phyloP scores from a whole-genome alignment of 2,888 invertebrate species.

The Amblyjoppa proteus region DNA sequence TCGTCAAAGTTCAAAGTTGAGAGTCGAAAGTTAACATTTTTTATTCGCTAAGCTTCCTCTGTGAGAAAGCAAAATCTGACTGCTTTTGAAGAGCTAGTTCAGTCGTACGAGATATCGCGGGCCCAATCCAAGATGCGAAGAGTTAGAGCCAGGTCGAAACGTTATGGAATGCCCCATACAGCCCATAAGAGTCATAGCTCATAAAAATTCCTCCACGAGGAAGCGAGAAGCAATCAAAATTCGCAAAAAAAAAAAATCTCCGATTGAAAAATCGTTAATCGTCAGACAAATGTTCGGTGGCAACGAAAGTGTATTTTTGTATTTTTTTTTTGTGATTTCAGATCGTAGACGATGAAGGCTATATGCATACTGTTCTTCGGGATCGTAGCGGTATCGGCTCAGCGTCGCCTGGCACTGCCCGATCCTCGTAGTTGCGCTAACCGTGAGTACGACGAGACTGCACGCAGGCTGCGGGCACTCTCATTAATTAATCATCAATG shows the following conservation, averaged over 20 bases:
- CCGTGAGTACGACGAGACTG: slow-evolving; percentile 88
- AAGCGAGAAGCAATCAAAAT: too few species aligned
- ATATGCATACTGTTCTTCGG: slow-evolving; percentile 88
- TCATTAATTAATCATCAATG: slow-evolving; percentile 25
- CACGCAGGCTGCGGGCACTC: background rate
- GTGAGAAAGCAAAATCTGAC: too few species aligned
- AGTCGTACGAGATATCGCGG: too few species aligned
- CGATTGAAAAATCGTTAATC: background rate
- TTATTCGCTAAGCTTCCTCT: too few species aligned
- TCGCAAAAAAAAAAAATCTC: background rate
- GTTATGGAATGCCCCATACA: too few species aligned
- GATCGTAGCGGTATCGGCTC: slow-evolving; percentile 90
- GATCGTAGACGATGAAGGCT: slow-evolving; percentile 78
- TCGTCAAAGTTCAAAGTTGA: too few species aligned
- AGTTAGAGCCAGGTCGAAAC: too few species aligned
- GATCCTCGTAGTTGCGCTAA: slow-evolving; percentile 96
- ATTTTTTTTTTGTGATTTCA: slow-evolving; percentile 69
- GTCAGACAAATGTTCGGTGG: background rate
- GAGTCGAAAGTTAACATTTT: too few species aligned
- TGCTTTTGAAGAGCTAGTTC: too few species aligned
- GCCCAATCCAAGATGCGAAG: too few species aligned
- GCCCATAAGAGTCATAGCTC: too few species aligned
- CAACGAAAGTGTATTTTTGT: background rate
- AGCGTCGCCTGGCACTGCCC: slow-evolving; percentile 94
- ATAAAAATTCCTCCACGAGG: too few species aligned